Conservation (phyloP, 2,888 invertebrate genomes). For the Leptopilina drosophilae region DNA sequence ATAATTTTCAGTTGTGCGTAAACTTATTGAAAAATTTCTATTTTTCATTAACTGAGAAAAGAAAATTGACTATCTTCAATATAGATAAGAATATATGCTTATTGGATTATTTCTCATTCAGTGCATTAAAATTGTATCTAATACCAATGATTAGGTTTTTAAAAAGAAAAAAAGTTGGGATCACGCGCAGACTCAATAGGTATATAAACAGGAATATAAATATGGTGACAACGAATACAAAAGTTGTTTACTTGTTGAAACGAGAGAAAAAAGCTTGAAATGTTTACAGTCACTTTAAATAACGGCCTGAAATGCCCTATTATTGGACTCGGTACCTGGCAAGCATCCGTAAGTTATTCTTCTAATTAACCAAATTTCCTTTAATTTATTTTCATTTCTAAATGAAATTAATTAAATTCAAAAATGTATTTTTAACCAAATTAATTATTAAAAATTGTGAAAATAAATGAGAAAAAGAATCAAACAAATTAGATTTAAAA, state of each 20-base stretch:
- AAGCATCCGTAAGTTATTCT: background rate
- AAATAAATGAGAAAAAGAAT: background rate
- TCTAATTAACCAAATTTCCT: background rate
- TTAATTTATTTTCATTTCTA: background rate
- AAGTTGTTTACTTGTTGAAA: too few relatives aligned
- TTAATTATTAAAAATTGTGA: background rate
- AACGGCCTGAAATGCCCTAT: background rate
- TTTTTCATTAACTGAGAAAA: too few relatives aligned
- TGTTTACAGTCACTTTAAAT: background rate
- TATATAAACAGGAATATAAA: background rate
- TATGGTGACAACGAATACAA: background rate
- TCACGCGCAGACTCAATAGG: too few relatives aligned
- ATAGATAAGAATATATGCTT: too few relatives aligned
- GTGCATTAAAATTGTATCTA: too few relatives aligned
- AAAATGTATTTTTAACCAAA: background rate
- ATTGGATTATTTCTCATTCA: too few relatives aligned
- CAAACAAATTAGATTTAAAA: background rate
- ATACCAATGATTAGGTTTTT: too few relatives aligned
- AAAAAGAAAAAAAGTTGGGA: too few relatives aligned
- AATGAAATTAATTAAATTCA: background rate
- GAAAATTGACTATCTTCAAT: too few relatives aligned
- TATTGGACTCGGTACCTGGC: conserved; percentile 3
- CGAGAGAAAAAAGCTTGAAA: too few relatives aligned
- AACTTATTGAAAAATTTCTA: too few relatives aligned
- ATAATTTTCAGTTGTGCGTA: too few relatives aligned